A percentile compares a stretch with the other conserved stretches of the same genome.
These are phyloP conservation scores for Hypomecis atomaria DNA, from an alignment of 2,888 invertebrate genomes.

Conservation along the genomic window DNA sequence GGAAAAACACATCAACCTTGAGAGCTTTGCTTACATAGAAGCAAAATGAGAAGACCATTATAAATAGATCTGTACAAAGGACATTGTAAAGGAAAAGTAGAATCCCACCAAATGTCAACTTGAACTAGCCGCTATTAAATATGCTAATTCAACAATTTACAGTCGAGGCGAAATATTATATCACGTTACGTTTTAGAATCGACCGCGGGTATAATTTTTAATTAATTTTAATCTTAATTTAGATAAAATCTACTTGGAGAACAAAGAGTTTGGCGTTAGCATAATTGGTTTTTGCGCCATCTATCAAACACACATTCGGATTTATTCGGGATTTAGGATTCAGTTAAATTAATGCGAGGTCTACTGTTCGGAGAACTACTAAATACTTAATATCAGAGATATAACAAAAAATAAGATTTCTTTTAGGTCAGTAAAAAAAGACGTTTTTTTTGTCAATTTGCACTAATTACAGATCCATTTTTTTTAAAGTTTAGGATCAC, in stretches of 20 bases:
- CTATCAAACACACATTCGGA: too few species aligned
- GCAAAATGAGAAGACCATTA: conserved; percentile 42
- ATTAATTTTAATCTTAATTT: conserved; percentile 16
- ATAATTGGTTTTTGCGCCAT: conserved; percentile 28
- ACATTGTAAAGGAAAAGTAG: conserved; percentile 30
- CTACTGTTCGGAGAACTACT: too few species aligned
- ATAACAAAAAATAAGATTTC: too few species aligned
- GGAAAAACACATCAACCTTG: conserved; percentile 47
- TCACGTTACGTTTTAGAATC: conserved; percentile 22
- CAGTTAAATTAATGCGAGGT: too few species aligned
- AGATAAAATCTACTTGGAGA: neutral
- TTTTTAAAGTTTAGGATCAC: too few species aligned
- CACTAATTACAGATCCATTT: too few species aligned
- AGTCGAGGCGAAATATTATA: conserved; percentile 44
- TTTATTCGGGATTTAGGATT: too few species aligned
- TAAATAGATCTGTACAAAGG: conserved; percentile 36
- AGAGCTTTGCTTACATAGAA: conserved; percentile 36
- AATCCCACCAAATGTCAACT: conserved; percentile 51
- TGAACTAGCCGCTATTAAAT: conserved; percentile 54
- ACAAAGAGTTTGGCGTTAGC: conserved; percentile 5
- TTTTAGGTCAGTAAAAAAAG: too few species aligned
- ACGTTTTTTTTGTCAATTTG: too few species aligned
- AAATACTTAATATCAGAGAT: too few species aligned
- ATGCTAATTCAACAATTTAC: conserved; percentile 61
- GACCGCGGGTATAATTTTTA: conserved; percentile 18